Evolutionary conservation across 2,113 vertebrate genomes (phyloP).

Genomic region (Pachyramphus minor): DNA sequence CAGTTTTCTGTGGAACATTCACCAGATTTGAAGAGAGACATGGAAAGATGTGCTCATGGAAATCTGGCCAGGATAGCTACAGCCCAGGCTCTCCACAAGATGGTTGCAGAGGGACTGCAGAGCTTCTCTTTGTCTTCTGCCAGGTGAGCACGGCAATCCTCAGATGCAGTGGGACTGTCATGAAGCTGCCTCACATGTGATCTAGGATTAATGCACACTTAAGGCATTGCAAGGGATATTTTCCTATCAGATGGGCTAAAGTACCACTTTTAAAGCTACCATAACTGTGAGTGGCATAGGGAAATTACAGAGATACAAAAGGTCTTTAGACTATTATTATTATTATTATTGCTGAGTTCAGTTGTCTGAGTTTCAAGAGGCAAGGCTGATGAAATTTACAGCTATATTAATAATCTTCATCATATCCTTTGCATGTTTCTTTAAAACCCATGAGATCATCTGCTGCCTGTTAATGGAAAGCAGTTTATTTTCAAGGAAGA

Average conservation of each 20-base stretch:
- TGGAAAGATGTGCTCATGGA: not conserved
- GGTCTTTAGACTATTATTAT: not conserved
- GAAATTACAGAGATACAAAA: not conserved
- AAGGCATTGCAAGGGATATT: not conserved
- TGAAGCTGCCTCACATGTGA: not conserved
- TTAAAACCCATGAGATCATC: conserved; percentile 38
- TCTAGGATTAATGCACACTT: not conserved
- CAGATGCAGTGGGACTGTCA: not conserved
- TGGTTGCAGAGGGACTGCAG: not conserved
- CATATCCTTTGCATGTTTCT: not conserved
- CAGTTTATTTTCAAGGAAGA: conserved; percentile 41
- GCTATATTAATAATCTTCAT: conserved; percentile 20
- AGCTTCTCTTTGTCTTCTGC: not conserved
- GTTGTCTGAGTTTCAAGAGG: not conserved
- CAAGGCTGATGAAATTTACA: conserved; percentile 20
- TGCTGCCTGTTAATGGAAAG: conserved; percentile 29
- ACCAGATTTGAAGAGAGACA: not conserved
- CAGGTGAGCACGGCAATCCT: not conserved
- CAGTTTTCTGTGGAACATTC: not conserved
- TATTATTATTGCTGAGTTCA: not conserved
- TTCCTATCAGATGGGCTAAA: not conserved
- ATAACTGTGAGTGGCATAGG: not conserved
- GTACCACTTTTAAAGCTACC: not conserved
- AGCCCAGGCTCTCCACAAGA: not conserved
- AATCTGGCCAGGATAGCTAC: not conserved